Conservation (phyloP, 2,797 vertebrate genomes). For the Uromys caudimaculatus region DNA sequence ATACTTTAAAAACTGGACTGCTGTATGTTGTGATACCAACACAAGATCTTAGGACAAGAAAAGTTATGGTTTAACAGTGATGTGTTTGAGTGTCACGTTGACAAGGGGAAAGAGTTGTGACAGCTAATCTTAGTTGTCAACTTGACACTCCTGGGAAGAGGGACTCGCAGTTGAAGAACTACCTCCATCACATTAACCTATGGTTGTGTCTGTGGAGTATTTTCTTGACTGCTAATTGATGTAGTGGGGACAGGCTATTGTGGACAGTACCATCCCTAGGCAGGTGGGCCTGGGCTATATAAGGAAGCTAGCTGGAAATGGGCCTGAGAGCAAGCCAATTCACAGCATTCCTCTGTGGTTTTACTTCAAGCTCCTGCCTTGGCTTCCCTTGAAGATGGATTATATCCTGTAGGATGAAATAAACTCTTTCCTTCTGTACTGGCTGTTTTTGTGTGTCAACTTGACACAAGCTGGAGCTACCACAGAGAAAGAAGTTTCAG, state of each 20-base stretch:
- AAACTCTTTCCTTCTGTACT: not conserved
- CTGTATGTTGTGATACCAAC: not conserved
- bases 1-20: not conserved
- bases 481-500: no score
- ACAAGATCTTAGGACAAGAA: not conserved
- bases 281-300: not conserved
- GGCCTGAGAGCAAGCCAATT: not conserved
- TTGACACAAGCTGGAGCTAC: no score
- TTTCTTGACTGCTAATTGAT: not conserved
- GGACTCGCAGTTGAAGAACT: not conserved
- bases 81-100: not conserved
- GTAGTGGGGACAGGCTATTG: not conserved
- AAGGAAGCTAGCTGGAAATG: not conserved
- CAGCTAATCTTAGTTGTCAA: not conserved
- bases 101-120: not conserved
- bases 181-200: not conserved
- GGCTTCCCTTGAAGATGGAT: not conserved
- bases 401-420: not conserved
- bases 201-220: not conserved
- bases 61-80: not conserved
- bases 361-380: not conserved
- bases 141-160: not conserved
- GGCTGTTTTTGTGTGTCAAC: no score
- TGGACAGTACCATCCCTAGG: not conserved
- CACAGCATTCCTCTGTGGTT: not conserved